A percentile compares a stretch with the other conserved stretches of the same genome.
These are phyloP conservation scores for Caenorhabditis auriculariae DNA, from an alignment of 2,888 invertebrate species.

Conservation along the genomic window DNA sequence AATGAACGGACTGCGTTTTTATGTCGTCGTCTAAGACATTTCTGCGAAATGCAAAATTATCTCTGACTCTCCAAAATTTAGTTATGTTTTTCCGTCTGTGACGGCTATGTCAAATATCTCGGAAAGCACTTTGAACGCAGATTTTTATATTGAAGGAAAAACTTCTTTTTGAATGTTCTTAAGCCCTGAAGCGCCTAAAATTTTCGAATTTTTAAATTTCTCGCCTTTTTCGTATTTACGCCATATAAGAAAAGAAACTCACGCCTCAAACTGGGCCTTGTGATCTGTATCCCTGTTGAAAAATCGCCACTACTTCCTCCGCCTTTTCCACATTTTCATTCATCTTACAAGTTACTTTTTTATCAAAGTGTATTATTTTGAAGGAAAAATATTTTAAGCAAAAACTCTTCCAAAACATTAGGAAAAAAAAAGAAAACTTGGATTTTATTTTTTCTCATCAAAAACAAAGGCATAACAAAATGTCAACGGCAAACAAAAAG, in stretches of 20 bases:
- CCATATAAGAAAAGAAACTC: not conserved
- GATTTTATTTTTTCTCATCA: not conserved
- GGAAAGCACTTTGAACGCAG: too few species aligned
- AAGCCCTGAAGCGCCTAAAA: too few species aligned
- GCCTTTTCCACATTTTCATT: conserved; percentile 13
- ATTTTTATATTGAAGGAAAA: too few species aligned
- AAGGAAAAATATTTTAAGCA: conserved; percentile 1
- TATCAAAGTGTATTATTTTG: not conserved
- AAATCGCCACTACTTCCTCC: conserved; percentile 36
- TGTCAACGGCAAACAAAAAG: not conserved
- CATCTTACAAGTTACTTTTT: conserved; percentile 4
- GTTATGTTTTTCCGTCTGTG: too few species aligned
- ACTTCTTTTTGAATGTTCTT: not conserved
- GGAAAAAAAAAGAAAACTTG: not conserved
- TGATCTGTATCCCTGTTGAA: conserved; percentile 47
- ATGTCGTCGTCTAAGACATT: too few species aligned
- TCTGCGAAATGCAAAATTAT: too few species aligned
- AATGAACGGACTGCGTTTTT: too few species aligned
- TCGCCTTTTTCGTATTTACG: not conserved
- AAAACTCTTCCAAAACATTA: not conserved
- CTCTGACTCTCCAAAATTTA: too few species aligned
- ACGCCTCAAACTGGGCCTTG: conserved; percentile 44
- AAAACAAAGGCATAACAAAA: not conserved
- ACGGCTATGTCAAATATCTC: too few species aligned
- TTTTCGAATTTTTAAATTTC: not conserved